Conservation (phyloP, 2,797 vertebrate genomes). For the Parotocinclus haroldoi region DNA sequence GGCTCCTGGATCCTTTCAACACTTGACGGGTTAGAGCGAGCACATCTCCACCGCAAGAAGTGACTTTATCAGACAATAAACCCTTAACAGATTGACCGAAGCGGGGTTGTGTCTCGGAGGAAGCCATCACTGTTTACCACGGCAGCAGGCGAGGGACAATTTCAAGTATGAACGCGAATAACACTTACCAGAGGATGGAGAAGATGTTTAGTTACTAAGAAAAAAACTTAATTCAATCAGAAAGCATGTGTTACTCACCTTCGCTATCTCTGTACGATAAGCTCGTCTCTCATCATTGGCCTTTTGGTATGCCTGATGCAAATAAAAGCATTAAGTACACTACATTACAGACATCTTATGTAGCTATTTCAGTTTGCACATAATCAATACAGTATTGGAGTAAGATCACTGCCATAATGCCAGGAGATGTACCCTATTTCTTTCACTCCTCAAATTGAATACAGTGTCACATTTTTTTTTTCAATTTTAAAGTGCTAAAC, state of each 20-base stretch:
- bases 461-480: too few relatives aligned
- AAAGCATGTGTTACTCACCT: conserved; percentile 64
- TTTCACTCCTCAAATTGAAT: too few relatives aligned
- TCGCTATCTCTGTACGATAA: conserved; percentile 79
- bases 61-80: conserved; percentile 89
- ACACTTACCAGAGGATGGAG: not conserved
- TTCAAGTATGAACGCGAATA: too few relatives aligned
- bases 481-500: too few relatives aligned
- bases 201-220: not conserved
- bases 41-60: conserved; percentile 88
- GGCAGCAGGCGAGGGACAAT: too few relatives aligned
- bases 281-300: conserved; percentile 73
- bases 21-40: conserved; percentile 93
- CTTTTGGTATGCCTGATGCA: conserved; percentile 79
- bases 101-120: conserved; percentile 77
- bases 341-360: not conserved
- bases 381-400: too few relatives aligned
- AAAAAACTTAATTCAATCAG: not conserved
- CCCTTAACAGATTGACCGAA: conserved; percentile 97
- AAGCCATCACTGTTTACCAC: conserved; percentile 64
- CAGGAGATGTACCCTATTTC: too few relatives aligned
- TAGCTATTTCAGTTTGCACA: too few relatives aligned
- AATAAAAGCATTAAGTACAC: conserved; percentile 38
- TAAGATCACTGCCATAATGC: too few relatives aligned
- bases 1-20: conserved; percentile 90